Base-by-base conservation (phyloP, 92 coral and sea anemone genomes). In the Epizoanthus ramosus region DNA sequence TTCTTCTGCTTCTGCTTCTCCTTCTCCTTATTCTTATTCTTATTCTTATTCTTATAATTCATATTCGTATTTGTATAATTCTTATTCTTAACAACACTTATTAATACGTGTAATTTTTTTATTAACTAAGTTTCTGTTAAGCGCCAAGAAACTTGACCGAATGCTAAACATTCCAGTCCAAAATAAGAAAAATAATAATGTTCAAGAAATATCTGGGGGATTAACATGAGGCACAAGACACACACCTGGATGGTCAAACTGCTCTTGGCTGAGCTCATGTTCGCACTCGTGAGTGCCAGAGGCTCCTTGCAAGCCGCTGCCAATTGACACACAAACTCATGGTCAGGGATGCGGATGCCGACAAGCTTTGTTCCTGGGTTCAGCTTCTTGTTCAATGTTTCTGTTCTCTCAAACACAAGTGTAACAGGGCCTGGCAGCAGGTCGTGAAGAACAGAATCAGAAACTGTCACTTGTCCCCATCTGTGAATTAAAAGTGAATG, bases 361-460 rank as follows among this genome's bases (percentile, higher is more conserved):
- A 97, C 98, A 59, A 89, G 96, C 19, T 79, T 71, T 69, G 98
- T 97, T 16, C 89, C 94, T 45, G 98, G 89, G 81, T 97, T 97
- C 22, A 97, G 88, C 22, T 85, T 90, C 37, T 79, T 88, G 76
- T 97, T 97, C 18, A 97, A 79, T 12, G 74, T 83, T 1, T 88
- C 83, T 57, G 94, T 94, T 59, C 99, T 90, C 73, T 94, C 95
- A 87, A 97, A 97, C 33, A 97, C 95, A 25, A 97, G 90, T 3
- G 99, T 97, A n/a, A 97, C 99, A 39, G 99, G 94, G 3, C 99
- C 99, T 68, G 99, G 99, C 23, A 97, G 88, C 52, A 97, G 91
- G 73, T 92, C 90, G 24, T 86, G 84, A 8, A 97, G 89, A 79
- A 85, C 28, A 0, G 88, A 89, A 3, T 87, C 86, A 79, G 83